These are phyloP conservation scores for Zeuzera pyrina DNA, from an alignment of 2,888 invertebrate genomes.

Conservation along the genomic window DNA sequence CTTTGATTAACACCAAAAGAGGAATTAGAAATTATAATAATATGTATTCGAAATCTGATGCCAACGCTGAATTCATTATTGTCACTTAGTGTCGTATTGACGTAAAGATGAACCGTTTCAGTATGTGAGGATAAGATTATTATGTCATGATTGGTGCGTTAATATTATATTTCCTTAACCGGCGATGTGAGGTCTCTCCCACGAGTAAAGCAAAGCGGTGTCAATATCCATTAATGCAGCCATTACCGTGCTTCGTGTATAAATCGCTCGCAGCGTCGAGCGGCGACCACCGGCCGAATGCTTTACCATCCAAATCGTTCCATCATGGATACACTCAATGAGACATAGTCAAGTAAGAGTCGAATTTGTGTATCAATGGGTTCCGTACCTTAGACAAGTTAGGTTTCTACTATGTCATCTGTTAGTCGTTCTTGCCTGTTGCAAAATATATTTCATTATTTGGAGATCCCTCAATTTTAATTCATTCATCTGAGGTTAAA, in stretches of 20 bases:
- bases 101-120: constrained; percentile 39
- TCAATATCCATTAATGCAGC: constrained; percentile 65
- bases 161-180: constrained; percentile 63
- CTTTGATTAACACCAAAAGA: too few species aligned
- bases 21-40: too few species aligned
- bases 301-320: not conserved
- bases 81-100: constrained; percentile 33
- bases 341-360: too few species aligned
- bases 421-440: too few species aligned
- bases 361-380: too few species aligned
- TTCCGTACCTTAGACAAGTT: too few species aligned
- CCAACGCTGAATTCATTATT: constrained; percentile 41
- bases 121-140: constrained; percentile 54
- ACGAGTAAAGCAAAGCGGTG: constrained; percentile 43
- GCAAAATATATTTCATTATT: too few species aligned
- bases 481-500: too few species aligned
- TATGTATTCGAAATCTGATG: constrained; percentile 30
- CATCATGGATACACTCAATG: too few species aligned
- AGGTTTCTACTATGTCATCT: too few species aligned
- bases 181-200: constrained; percentile 33
- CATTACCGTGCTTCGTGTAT: constrained; percentile 53
- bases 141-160: constrained; percentile 53
- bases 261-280: constrained; percentile 49
- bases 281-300: constrained; percentile 27
- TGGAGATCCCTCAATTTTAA: too few species aligned